Evolutionary conservation across 2,113 vertebrate species (phyloP), one percentile per base, ranked within the genome.

Genomic region (Lophochroa leadbeateri): DNA sequence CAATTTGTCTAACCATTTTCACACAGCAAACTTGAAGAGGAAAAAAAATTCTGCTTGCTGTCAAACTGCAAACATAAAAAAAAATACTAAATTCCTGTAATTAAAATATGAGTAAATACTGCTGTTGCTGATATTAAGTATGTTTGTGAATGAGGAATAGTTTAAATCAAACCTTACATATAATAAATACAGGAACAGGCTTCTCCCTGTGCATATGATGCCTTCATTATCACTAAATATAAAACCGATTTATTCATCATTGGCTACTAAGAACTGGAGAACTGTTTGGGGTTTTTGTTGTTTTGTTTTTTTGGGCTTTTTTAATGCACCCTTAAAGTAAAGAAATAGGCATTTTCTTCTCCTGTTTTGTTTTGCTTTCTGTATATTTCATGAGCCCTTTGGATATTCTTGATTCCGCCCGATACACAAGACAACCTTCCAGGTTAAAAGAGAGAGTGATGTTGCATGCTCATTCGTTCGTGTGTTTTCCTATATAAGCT

Each of bases 91-190:
- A 92, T 85, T 92, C 46, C 44, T 87, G 93, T 93, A 95, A 97
- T 96, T 94, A 89, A 96, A 96, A 93, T 94, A 92, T 94, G 49
- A 82, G 89, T 96, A 96, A 95, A 95, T 80, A 96, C 53, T 87
- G 52, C 5, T 89, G 49, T 69, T 94, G 74, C 70, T 93, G 81
- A 89, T 94, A 83, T 81, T 92, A 96, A 96, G 52, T 75, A 79
- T 25, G 0, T 79, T 81, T 82, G 61, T 94, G 88, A 91, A 91
- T 65, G 69, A 88, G 63, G 91, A 87, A 76, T 76, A 65, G 25
- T 65, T 94, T 86, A 94, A 94, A 94, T 91, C 65, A 65, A 87
- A 94, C 41, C 53, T 88, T 91, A 85, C 33, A 43, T 39, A 76
- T 33, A 63, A 87, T 57, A 95, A 84, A 87, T 63, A 65, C 33